phyloP scores from a whole-genome alignment of 2,797 vertebrate species.

The Sebastes steindachneri region DNA sequence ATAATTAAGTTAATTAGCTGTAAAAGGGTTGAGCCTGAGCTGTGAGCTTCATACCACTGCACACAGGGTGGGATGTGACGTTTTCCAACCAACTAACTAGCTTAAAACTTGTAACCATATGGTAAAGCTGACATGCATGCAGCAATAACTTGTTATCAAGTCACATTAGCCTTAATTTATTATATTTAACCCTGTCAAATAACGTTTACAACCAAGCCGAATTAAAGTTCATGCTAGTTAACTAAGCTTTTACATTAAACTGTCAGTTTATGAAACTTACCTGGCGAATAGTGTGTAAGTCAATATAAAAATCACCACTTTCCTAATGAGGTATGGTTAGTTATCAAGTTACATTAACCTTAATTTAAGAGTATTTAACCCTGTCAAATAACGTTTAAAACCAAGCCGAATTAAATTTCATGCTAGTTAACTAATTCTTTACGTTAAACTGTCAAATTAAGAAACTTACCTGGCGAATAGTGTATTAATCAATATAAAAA shows the following conservation, averaged over 20 bases:
- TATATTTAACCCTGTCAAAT: neutral
- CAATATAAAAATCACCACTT: too few species aligned
- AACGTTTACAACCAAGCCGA: too few species aligned
- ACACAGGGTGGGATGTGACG: neutral
- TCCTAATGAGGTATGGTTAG: too few species aligned
- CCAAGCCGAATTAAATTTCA: neutral
- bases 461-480: neutral
- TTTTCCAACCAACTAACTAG: neutral
- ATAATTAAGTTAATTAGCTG: neutral
- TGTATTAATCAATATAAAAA: neutral
- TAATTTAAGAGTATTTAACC: too few species aligned
- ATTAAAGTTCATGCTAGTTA: neutral
- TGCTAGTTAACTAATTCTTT: neutral
- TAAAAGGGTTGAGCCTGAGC: neutral
- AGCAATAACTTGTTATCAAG: slow-evolving; percentile 4
- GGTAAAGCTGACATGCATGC: neutral
- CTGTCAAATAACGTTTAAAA: too few species aligned
- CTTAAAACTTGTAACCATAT: slow-evolving; percentile 42
- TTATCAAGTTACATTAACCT: too few species aligned
- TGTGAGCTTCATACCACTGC: neutral
- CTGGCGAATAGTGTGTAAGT: too few species aligned
- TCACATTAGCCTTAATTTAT: neutral
- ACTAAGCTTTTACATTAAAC: neutral
- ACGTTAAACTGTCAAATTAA: neutral
- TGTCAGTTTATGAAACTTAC: too few species aligned